Base-by-base conservation (phyloP, 2,797 vertebrate species). In the Naso thynnoides region DNA sequence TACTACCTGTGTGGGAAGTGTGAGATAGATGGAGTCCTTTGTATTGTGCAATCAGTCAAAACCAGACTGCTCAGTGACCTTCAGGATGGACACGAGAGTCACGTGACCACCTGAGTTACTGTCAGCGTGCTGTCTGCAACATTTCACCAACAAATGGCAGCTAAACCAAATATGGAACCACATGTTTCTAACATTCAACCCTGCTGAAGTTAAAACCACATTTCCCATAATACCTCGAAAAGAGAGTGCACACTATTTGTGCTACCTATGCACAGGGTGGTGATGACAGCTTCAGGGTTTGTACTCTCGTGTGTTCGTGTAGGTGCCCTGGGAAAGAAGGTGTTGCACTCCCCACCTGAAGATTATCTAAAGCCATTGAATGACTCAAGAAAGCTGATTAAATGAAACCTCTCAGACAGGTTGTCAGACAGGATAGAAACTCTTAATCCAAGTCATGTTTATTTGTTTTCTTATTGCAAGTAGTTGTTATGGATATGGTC, bases 301-400 rank as follows among this genome's bases (percentile, higher is more conserved):
- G 58, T 15, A 42, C 44, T 33, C 26, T 23, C 16, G 59, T 66
- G 73, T 33, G 2, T 16, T 21, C 18, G 9, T 50, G 18, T 45
- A 6, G 45, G 49, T 38, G 65, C 66, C 57, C 65, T 15, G 23
- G 3, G 42, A 49, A 57, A 74, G 76, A 71, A 70, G 54, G 54
- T 76, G 81, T 57, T 76, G 74, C 60, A 53, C 76, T 73, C 71
- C 72, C 55, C 59, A 81, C 62, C 70, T 74, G 72, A 56, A 76
- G 91, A 87, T 91, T 86, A 92, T 67, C 45, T 58, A 85, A 86
- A 92, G 81, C 90, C 63, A 68, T 27, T 65, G 41, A 75, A 29
- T 76, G 79, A 45, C 50, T 64, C 14, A 19, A 64, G 74, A 88
- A 91, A 92, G 89, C 87, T 85, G 88, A 91, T 93, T 89, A 91